Conservation (phyloP, 2,888 invertebrate species). For the Pantelozetes paolii region DNA sequence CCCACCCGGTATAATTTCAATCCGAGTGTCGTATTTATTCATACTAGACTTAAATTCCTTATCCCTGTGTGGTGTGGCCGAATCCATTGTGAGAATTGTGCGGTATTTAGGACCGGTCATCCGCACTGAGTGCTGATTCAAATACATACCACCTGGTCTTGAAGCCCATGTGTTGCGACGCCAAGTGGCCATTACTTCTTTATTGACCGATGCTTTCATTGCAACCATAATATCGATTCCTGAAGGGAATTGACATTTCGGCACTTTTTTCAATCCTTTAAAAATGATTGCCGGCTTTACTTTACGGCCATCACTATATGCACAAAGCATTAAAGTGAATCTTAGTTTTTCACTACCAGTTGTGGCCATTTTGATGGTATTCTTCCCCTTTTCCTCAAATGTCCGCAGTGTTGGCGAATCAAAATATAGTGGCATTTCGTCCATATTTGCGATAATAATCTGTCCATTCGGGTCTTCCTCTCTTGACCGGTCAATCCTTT, state of each 20-base stretch:
- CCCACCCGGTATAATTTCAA: constrained; percentile 7
- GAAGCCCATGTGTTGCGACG: neutral
- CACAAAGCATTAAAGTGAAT: neutral
- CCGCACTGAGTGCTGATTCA: neutral
- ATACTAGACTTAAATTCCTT: neutral
- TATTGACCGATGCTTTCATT: neutral
- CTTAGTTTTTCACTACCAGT: constrained; percentile 19
- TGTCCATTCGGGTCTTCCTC: neutral
- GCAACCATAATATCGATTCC: constrained; percentile 6
- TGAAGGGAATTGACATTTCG: neutral
- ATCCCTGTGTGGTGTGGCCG: neutral
- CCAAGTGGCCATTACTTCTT: constrained; percentile 22
- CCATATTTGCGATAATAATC: constrained; percentile 7
- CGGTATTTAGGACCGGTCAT: neutral
- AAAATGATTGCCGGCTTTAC: constrained; percentile 6
- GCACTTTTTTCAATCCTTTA: neutral
- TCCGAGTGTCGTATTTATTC: neutral
- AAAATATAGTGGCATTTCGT: constrained; percentile 33
- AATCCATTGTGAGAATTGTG: neutral
- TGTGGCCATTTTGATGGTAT: neutral
- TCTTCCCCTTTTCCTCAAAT: constrained; percentile 13
- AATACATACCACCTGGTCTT: neutral
- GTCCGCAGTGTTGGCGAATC: neutral
- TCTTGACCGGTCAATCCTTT: no score
- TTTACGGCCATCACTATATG: neutral